These are phyloP conservation scores for Pyrrhosoma nymphula DNA, from an alignment of 2,888 invertebrate genomes.

Conservation along the genomic window DNA sequence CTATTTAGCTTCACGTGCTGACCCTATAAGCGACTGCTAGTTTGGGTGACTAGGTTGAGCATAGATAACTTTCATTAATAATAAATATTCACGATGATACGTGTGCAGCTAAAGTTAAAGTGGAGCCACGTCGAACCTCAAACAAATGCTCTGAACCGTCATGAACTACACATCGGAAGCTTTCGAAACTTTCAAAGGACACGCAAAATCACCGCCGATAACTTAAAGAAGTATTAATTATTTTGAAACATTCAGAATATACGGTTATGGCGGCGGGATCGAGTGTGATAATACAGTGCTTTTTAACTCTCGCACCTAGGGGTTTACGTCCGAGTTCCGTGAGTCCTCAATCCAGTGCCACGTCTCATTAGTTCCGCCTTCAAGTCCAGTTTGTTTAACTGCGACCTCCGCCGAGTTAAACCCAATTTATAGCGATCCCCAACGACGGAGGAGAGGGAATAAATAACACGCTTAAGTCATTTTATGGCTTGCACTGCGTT, in stretches of 20 bases:
- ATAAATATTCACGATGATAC: no score
- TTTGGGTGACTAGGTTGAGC: no score
- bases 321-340: not conserved
- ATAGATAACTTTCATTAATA: no score
- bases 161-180: no score
- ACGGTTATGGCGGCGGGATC: not conserved
- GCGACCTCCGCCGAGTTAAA: conserved; percentile 51
- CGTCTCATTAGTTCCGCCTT: conserved; percentile 58
- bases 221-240: no score
- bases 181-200: no score
- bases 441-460: conserved; percentile 9
- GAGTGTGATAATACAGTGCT: not conserved
- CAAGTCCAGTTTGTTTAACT: conserved; percentile 56
- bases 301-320: not conserved
- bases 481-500: conserved; percentile 33
- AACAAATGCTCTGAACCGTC: no score
- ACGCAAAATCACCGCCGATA: no score
- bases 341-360: not conserved
- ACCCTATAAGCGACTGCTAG: no score
- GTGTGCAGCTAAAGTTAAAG: no score
- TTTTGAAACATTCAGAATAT: not conserved
- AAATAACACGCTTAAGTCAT: conserved; percentile 54
- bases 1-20: no score
- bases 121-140: no score
- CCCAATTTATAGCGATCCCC: conserved; percentile 47